Base-by-base conservation (phyloP, 2,113 vertebrate species). In the Bothrops jararaca region DNA sequence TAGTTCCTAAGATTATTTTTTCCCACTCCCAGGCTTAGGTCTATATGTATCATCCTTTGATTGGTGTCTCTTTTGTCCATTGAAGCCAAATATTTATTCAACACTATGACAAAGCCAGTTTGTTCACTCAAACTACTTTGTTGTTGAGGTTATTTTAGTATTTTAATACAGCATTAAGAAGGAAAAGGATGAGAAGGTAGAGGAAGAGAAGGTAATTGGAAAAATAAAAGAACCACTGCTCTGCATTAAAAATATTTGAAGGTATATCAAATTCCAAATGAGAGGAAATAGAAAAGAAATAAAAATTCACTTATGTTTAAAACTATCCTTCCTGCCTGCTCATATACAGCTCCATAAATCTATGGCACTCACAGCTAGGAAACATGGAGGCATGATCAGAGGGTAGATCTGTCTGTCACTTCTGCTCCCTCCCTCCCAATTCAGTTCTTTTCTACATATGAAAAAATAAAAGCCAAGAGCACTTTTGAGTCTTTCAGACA, bases 81-180 rank as follows among this genome's bases (percentile, higher is more conserved):
- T 86, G 13, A 48, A 91, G 86, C 10, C 11, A 92, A 58, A 20
- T 15, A 9, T 60, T 54, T 26, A 88, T 9, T 91, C 60, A 20
- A 89, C 60, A 91, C 85, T 60, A 34, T 85, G 54, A 85, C 60
- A 89, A 85, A 48, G 80, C 50, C 86, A 91, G 86, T 53, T n/a
- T 29, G 22, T 58, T 85, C 29, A 52, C 90, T 91, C 60, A 48
- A 80, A 85, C 23, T 88, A 42, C 29, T 52, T 88, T 23, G 39
- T 52, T 57, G 8, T 64, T 8, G 24, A 0, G 2, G 56, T 89
- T 69, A 34, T 89, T 89, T 89, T 23, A 52, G 2, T 39, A 34
- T 89, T 89, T 89, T 39, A 52, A 1, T 39, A 80, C 20, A 80
- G 15, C n/a, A 39, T 80, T 39, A 80, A 45, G 12, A n/a, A 22